Percentiles rank a stretch among this genome's conserved stretches.
These are phyloP conservation scores for Mareca strepera DNA, from an alignment of 2,797 vertebrate species.

Conservation along the genomic window DNA sequence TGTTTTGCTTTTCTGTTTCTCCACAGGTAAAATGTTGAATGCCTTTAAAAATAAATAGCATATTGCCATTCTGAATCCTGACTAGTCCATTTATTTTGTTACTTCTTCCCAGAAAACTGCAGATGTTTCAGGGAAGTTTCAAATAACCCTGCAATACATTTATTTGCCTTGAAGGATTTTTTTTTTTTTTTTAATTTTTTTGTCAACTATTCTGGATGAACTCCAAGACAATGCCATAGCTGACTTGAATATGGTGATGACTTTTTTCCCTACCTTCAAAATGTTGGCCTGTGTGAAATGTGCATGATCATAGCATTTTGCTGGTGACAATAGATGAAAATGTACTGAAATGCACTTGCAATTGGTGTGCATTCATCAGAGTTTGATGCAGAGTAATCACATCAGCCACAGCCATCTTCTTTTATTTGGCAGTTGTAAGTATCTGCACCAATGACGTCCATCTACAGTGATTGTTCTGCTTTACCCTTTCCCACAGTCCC, in stretches of 20 bases:
- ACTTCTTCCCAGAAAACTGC: not conserved
- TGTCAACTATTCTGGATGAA: not conserved
- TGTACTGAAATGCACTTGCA: not conserved
- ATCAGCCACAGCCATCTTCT: not conserved
- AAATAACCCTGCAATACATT: not conserved
- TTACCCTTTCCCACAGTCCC: not conserved
- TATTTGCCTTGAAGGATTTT: not conserved
- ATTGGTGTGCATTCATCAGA: not conserved
- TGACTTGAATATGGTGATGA: fast-evolving
- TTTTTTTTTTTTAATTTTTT: not conserved
- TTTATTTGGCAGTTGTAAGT: not conserved
- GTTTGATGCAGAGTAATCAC: not conserved
- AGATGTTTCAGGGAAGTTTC: not conserved
- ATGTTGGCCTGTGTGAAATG: not conserved
- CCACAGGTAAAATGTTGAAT: not conserved
- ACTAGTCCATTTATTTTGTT: not conserved
- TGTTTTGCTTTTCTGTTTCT: not conserved
- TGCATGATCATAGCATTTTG: not conserved
- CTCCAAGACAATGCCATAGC: not conserved
- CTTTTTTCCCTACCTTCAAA: not conserved
- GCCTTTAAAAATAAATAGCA: not conserved
- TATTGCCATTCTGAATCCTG: not conserved
- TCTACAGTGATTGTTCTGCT: not conserved
- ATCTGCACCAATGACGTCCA: not conserved
- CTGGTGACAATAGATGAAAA: not conserved